These are phyloP conservation scores for Pangasius djambal DNA, from an alignment of 2,797 vertebrate genomes.

Conservation along the genomic window DNA sequence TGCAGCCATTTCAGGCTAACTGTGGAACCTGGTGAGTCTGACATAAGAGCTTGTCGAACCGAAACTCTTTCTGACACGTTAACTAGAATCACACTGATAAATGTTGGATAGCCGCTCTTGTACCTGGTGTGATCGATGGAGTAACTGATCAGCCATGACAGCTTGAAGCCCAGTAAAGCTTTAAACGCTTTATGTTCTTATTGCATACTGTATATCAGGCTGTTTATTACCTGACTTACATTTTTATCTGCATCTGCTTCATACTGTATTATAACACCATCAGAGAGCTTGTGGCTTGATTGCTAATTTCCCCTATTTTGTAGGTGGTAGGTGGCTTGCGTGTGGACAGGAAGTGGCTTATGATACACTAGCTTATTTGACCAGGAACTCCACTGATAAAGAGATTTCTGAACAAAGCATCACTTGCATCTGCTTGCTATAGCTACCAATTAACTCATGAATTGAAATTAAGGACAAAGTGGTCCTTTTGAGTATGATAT, in stretches of 20 bases:
- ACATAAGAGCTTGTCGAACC: background rate
- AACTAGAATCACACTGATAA: background rate
- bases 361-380: background rate
- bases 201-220: background rate
- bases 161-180: background rate
- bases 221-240: background rate
- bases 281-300: background rate
- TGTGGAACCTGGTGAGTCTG: too few species aligned
- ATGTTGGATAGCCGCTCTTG: too few species aligned
- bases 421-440: background rate
- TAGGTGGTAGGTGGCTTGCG: background rate
- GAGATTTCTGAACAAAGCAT: too few species aligned
- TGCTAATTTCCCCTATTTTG: background rate
- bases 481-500: background rate
- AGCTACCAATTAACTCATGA: background rate
- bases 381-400: background rate
- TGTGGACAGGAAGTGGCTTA: background rate
- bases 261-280: background rate
- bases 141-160: constrained; percentile 21
- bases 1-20: background rate
- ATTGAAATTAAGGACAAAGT: background rate
- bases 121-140: constrained; percentile 7
- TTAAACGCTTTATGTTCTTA: background rate
- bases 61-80: background rate
- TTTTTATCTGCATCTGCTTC: background rate